Evolutionary conservation across 2,797 vertebrate species (phyloP).

Genomic region (Eutrigla gurnardus): DNA sequence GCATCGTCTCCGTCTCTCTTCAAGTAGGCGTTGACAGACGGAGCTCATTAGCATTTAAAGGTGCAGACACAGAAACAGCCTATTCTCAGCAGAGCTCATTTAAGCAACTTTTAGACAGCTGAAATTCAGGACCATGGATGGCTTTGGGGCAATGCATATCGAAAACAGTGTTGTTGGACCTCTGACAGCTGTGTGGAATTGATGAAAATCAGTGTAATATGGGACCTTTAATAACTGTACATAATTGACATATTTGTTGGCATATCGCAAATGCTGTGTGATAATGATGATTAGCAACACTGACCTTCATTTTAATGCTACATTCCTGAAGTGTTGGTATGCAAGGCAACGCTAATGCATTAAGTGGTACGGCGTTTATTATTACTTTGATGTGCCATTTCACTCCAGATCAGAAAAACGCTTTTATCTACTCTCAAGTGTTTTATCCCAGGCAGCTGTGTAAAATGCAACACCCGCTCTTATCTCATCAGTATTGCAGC

Average conservation of each 20-base stretch:
- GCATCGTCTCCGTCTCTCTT: too few relatives aligned
- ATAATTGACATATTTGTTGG: neutral
- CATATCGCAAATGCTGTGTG: neutral
- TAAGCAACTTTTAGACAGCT: too few relatives aligned
- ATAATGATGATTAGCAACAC: neutral
- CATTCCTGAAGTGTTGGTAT: neutral
- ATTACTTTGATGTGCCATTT: constrained; percentile 13
- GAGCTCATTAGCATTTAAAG: too few relatives aligned
- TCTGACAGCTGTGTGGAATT: too few relatives aligned
- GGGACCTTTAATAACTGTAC: neutral
- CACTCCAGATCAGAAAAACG: constrained; percentile 13
- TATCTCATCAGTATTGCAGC: constrained; percentile 17
- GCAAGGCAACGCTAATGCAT: too few relatives aligned
- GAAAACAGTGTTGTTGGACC: too few relatives aligned
- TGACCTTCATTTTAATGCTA: neutral
- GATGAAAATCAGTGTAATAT: too few relatives aligned
- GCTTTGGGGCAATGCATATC: too few relatives aligned
- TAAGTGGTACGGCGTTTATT: neutral
- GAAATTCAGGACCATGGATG: too few relatives aligned
- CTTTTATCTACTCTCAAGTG: constrained; percentile 10
- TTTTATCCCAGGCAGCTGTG: constrained; percentile 40
- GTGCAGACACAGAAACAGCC: too few relatives aligned
- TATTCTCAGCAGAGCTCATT: too few relatives aligned
- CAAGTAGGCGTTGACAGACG: too few relatives aligned
- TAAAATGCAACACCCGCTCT: constrained; percentile 43